These are phyloP conservation scores for Tinea semifulvella DNA, from an alignment of 2,888 invertebrate genomes.

Conservation along the genomic window DNA sequence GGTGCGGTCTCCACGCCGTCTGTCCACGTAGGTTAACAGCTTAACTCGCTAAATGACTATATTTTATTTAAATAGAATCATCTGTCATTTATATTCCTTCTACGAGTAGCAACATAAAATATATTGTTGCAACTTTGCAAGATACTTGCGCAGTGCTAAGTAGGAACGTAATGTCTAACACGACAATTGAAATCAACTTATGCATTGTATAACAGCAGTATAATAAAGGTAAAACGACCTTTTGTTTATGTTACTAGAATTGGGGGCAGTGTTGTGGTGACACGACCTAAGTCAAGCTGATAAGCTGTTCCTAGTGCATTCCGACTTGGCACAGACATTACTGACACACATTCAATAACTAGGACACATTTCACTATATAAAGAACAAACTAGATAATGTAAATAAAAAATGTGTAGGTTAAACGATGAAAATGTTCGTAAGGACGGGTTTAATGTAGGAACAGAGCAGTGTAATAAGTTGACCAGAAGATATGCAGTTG, in stretches of 20 bases:
- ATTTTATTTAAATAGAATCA: too few species aligned
- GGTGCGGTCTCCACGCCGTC: constrained; percentile 53
- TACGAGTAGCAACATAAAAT: too few species aligned
- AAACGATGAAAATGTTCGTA: constrained; percentile 24
- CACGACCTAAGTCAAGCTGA: constrained; percentile 49
- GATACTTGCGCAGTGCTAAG: neutral
- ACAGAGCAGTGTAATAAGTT: neutral
- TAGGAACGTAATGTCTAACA: neutral
- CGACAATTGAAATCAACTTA: neutral
- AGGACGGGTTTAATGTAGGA: constrained; percentile 18
- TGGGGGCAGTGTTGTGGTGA: constrained; percentile 37
- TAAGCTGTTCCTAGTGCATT: constrained; percentile 45
- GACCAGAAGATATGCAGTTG: constrained; percentile 10
- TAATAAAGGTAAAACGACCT: constrained; percentile 10
- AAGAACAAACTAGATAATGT: neutral
- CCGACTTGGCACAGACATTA: constrained; percentile 25
- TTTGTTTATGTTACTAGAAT: constrained; percentile 23
- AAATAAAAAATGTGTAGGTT: constrained; percentile 4
- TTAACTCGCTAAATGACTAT: constrained; percentile 4
- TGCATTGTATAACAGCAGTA: neutral
- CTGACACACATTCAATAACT: constrained; percentile 4
- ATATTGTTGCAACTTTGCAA: too few species aligned
- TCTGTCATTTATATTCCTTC: too few species aligned
- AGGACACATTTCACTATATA: constrained; percentile 7
- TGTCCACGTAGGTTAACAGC: constrained; percentile 20